phyloP scores from a whole-genome alignment of 2,113 vertebrate species.

The Clarias magur region DNA sequence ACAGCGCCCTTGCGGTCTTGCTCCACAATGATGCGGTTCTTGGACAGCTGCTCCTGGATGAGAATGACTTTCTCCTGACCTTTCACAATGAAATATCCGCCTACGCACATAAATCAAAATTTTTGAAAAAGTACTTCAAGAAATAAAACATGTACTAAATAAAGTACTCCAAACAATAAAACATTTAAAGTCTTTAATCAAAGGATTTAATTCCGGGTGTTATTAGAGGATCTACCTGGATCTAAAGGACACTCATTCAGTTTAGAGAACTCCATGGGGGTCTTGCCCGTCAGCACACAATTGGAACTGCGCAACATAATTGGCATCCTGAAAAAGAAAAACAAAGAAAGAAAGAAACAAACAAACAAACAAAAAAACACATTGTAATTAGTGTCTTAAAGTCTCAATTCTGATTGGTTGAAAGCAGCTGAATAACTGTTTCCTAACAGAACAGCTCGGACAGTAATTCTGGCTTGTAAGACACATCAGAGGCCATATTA shows the following conservation, averaged over 20 bases:
- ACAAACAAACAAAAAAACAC: no score
- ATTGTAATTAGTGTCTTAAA: not conserved
- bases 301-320: slow-evolving; percentile 98
- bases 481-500: no score
- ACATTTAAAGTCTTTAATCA: not conserved
- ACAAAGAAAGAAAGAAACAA: no score
- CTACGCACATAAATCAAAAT: slow-evolving; percentile 62
- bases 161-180: not conserved
- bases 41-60: slow-evolving; percentile 97
- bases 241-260: slow-evolving; percentile 96
- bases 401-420: not conserved
- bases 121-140: not conserved
- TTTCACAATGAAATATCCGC: slow-evolving; percentile 98
- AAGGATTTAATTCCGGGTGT: not conserved
- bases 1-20: slow-evolving; percentile 94
- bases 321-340: slow-evolving; percentile 82
- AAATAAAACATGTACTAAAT: not conserved
- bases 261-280: slow-evolving; percentile 92
- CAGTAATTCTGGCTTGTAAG: not conserved
- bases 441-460: not conserved
- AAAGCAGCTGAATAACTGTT: not conserved
- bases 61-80: slow-evolving; percentile 98
- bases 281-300: slow-evolving; percentile 94
- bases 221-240: slow-evolving; percentile 77
- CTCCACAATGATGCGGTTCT: slow-evolving; percentile 98